These are phyloP conservation scores for Paradoxurus hermaphroditus DNA, from an alignment of 2,113 vertebrate genomes.

Conservation along the genomic window DNA sequence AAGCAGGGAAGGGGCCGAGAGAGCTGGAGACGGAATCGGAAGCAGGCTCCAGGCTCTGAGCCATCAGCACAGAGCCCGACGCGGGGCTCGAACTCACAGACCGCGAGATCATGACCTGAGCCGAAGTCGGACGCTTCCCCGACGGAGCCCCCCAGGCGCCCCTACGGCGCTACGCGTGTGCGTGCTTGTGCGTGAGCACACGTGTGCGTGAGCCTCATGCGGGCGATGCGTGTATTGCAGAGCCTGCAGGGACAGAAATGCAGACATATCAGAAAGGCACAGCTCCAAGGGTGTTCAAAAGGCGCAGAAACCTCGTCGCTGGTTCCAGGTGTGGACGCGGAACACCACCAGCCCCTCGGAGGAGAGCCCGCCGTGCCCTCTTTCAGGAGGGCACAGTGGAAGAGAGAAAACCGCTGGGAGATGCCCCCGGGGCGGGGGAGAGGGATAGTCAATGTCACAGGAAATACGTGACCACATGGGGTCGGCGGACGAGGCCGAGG, in stretches of 20 bases:
- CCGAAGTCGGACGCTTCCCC: no score
- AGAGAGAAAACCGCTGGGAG: neutral
- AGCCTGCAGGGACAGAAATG: neutral
- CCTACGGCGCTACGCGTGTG: neutral
- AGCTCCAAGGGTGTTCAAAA: neutral
- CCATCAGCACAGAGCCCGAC: no score
- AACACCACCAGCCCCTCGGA: neutral
- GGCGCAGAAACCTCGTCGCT: neutral
- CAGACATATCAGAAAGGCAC: neutral
- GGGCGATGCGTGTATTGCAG: neutral
- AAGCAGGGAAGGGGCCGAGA: no score
- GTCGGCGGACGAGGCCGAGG: neutral
- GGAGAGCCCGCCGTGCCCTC: no score
- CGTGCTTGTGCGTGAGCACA: no score
- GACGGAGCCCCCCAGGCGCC: no score
- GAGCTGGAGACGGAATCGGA: no score
- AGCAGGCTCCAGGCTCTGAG: no score
- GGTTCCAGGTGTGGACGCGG: neutral
- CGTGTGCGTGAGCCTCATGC: neutral
- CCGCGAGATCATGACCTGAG: no score
- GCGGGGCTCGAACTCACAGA: no score
- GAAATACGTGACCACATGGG: accelerated
- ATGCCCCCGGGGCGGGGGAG: no score
- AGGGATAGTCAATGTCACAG: accelerated
- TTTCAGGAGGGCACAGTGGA: neutral